Evolutionary conservation across 1,140 invertebrate genomes (phyloP).

Genomic region (Aphis gossypii): DNA sequence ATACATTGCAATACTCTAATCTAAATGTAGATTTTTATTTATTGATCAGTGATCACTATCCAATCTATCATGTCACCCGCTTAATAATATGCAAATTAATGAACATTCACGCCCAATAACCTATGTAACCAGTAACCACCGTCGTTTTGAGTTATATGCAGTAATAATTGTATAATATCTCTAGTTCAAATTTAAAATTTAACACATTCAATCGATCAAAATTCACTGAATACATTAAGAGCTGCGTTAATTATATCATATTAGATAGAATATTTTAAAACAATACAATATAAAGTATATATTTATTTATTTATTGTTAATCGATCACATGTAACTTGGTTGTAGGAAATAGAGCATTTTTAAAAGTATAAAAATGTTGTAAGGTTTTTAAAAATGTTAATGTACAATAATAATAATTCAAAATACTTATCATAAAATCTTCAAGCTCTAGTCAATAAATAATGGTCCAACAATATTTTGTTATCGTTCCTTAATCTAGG

Average conservation of each 20-base stretch:
- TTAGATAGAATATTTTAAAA: background rate
- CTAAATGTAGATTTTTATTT: background rate
- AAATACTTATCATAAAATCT: background rate
- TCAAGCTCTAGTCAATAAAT: background rate
- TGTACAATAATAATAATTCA: background rate
- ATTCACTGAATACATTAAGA: background rate
- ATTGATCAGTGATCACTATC: constrained; percentile 6
- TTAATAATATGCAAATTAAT: background rate
- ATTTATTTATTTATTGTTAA: background rate
- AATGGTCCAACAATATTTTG: background rate
- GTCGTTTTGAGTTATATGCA: background rate
- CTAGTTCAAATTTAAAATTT: background rate
- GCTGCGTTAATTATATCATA: background rate
- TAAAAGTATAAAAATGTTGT: background rate
- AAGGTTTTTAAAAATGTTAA: background rate
- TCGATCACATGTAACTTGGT: background rate
- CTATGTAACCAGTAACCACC: background rate
- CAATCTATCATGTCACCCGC: background rate
- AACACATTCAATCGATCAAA: background rate
- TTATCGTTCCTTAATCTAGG: background rate
- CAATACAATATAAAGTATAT: background rate
- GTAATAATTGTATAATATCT: background rate
- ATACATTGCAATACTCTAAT: background rate
- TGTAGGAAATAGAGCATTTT: too few relatives aligned
- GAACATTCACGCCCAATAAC: background rate